A percentile compares a stretch with the other conserved stretches of the same genome.
Evolutionary conservation across 2,888 invertebrate genomes (phyloP).

Genomic region (Sinohyriopsis cumingii): DNA sequence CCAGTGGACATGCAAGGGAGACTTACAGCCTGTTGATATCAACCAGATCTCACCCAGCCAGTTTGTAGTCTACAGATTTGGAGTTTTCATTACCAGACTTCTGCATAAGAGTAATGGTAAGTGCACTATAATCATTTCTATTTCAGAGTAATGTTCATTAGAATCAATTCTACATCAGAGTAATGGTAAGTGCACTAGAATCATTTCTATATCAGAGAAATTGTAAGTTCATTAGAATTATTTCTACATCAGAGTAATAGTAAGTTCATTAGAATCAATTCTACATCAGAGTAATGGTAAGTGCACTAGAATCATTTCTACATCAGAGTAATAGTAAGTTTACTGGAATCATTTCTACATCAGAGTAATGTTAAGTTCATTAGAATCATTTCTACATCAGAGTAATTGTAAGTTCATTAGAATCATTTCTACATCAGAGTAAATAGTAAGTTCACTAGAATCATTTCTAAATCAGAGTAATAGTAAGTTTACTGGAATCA

Average conservation of each 20-base stretch:
- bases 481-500: constrained; percentile 32
- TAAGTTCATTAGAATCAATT: constrained; percentile 27
- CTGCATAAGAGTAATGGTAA: constrained; percentile 54
- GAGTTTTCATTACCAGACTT: constrained; percentile 65
- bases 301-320: neutral
- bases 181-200: constrained; percentile 29
- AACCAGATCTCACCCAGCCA: constrained; percentile 61
- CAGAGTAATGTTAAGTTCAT: constrained; percentile 5
- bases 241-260: constrained; percentile 44
- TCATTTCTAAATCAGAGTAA: constrained; percentile 15
- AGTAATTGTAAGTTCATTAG: constrained; percentile 32
- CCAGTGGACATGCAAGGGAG: constrained; percentile 65
- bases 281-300: constrained; percentile 40
- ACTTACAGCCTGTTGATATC: constrained; percentile 61
- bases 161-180: constrained; percentile 52
- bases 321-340: constrained; percentile 10
- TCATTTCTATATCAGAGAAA: constrained; percentile 47
- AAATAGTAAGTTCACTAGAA: constrained; percentile 27
- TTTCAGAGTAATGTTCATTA: constrained; percentile 45
- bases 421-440: constrained; percentile 47
- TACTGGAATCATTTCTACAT: neutral
- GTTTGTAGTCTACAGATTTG: constrained; percentile 68
- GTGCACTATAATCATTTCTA: constrained; percentile 38
- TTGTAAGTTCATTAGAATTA: constrained; percentile 4
- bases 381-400: constrained; percentile 11